A percentile compares a stretch with the other conserved stretches of the same genome.
These are phyloP conservation scores for Enteromius treurensis DNA, from an alignment of 2,797 vertebrate species.

Conservation along the genomic window DNA sequence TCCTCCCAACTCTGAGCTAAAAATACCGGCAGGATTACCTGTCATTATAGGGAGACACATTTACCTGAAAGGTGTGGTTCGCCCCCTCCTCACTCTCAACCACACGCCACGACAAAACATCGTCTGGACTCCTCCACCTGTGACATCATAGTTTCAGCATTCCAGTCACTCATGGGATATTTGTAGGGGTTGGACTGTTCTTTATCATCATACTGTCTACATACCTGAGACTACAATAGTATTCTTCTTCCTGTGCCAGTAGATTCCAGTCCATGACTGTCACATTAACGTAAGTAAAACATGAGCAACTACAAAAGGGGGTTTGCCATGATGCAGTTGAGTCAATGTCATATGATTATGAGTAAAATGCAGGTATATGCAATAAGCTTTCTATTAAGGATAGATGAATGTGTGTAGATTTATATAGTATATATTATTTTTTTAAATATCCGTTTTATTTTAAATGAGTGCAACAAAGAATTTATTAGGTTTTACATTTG, in stretches of 20 bases:
- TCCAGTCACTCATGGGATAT: conserved; percentile 52
- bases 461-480: background rate
- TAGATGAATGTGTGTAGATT: no score
- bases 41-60: conserved; percentile 53
- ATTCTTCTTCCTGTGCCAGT: conserved; percentile 21
- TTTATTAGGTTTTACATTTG: background rate
- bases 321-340: background rate
- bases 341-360: background rate
- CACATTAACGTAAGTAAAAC: conserved; percentile 11
- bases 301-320: background rate
- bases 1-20: conserved; percentile 46
- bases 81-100: conserved; percentile 21
- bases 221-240: conserved; percentile 30
- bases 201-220: conserved; percentile 27
- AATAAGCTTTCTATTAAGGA: background rate
- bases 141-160: conserved; percentile 53
- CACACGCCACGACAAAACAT: conserved; percentile 45
- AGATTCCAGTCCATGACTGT: background rate
- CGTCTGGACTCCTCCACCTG: conserved; percentile 30
- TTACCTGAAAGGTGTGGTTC: conserved; percentile 50
- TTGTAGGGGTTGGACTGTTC: conserved; percentile 23
- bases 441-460: background rate
- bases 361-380: background rate
- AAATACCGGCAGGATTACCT: conserved; percentile 56
- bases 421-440: background rate